These are phyloP conservation scores for Athripsodes cinereus DNA, from an alignment of 2,888 invertebrate species.

Conservation along the genomic window DNA sequence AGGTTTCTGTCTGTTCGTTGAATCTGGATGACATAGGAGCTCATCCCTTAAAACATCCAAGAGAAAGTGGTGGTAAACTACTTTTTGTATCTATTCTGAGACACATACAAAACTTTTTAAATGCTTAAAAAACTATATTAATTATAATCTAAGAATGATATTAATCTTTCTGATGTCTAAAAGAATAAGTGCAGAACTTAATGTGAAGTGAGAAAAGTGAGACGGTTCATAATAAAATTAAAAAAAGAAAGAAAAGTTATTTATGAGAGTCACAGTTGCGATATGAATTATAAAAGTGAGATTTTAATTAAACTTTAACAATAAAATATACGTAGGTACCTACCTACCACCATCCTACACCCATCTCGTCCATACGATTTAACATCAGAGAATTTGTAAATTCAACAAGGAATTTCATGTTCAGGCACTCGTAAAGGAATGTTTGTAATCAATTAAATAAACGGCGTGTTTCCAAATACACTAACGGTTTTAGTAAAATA, in stretches of 20 bases:
- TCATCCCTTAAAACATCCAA: too few relatives aligned
- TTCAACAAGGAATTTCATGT: not conserved
- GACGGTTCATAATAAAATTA: not conserved
- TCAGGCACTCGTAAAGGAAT: too few relatives aligned
- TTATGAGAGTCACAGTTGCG: not conserved
- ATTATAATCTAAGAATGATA: not conserved
- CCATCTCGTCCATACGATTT: not conserved
- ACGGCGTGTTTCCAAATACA: too few relatives aligned
- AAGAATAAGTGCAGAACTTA: not conserved
- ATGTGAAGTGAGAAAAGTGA: not conserved
- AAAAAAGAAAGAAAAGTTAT: not conserved
- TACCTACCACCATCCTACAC: not conserved
- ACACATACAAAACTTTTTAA: too few relatives aligned
- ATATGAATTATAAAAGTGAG: slow-evolving; percentile 1
- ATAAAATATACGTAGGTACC: too few relatives aligned
- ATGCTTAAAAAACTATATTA: too few relatives aligned
- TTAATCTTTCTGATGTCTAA: not conserved
- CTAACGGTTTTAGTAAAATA: too few relatives aligned
- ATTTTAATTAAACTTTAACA: slow-evolving; percentile 1
- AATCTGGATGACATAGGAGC: too few relatives aligned
- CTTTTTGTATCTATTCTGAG: too few relatives aligned
- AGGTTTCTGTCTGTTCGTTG: too few relatives aligned
- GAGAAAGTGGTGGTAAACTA: too few relatives aligned
- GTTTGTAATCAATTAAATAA: too few relatives aligned
- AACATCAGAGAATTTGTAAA: not conserved